phyloP scores from a whole-genome alignment of 2,797 vertebrate species.

The Oryzias dopingdopingensis region DNA sequence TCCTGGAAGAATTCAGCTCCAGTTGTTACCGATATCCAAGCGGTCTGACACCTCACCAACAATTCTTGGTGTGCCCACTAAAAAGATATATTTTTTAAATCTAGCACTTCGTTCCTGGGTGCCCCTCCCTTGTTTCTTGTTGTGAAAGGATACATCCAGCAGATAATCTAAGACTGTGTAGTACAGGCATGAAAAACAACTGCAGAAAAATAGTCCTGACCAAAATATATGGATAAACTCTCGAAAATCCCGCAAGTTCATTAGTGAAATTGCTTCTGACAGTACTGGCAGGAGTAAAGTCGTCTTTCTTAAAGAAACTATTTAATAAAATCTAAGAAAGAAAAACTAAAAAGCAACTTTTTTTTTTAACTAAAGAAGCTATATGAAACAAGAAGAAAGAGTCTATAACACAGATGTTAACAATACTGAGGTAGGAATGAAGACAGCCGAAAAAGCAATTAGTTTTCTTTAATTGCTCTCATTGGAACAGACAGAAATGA shows the following conservation, averaged over 20 bases:
- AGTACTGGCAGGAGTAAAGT: constrained; percentile 8
- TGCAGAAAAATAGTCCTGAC: neutral
- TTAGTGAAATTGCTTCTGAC: neutral
- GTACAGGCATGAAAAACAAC: neutral
- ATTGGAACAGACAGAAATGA: constrained; percentile 56
- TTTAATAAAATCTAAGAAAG: constrained; percentile 29
- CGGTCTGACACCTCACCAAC: no score
- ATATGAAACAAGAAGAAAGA: constrained; percentile 18
- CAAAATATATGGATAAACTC: neutral
- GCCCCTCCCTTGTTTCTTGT: neutral
- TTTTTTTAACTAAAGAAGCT: constrained; percentile 17
- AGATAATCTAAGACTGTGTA: neutral
- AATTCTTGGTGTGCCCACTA: no score
- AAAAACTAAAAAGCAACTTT: constrained; percentile 31
- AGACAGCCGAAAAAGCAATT: constrained; percentile 63
- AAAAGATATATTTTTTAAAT: no score
- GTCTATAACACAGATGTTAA: constrained; percentile 20
- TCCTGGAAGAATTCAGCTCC: no score
- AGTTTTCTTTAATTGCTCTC: constrained; percentile 66
- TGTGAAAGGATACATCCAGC: neutral
- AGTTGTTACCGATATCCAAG: no score
- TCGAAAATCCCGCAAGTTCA: neutral
- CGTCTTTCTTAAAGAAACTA: constrained; percentile 25
- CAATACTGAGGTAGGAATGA: constrained; percentile 32
- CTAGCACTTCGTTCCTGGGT: neutral